Evolutionary conservation across 2,888 invertebrate species (phyloP).

Genomic region (Platypus cylindrus): DNA sequence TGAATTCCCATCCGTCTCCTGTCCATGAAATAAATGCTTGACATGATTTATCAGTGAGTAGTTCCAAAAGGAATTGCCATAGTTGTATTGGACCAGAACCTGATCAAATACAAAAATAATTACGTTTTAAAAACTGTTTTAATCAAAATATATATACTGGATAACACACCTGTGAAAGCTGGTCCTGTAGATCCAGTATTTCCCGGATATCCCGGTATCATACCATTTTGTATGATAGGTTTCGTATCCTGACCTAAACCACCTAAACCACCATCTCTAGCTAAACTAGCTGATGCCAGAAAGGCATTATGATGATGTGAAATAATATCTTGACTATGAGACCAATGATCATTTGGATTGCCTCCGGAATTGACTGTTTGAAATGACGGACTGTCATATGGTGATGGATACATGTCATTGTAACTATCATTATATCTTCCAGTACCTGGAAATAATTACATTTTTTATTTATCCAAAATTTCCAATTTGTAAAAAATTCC

Average conservation of each 20-base stretch:
- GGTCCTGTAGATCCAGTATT: slow-evolving; percentile 46
- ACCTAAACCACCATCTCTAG: slow-evolving; percentile 27
- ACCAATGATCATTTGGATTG: slow-evolving; percentile 32
- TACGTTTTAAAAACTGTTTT: slow-evolving; percentile 1
- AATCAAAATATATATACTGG: too few species aligned
- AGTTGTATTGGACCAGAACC: slow-evolving; percentile 94
- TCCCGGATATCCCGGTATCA: slow-evolving; percentile 41
- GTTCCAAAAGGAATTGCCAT: slow-evolving; percentile 94
- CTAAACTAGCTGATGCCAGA: slow-evolving; percentile 33
- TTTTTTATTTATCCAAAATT: neutral
- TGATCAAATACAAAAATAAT: slow-evolving; percentile 24
- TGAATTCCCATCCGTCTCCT: slow-evolving; percentile 98
- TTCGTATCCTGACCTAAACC: slow-evolving; percentile 33
- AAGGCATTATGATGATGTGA: slow-evolving; percentile 42
- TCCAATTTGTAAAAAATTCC: neutral
- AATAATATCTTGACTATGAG: slow-evolving; percentile 29
- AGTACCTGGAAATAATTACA: too few species aligned
- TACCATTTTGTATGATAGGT: slow-evolving; percentile 46
- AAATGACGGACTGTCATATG: slow-evolving; percentile 56
- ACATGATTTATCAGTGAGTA: slow-evolving; percentile 90
- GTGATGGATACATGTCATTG: slow-evolving; percentile 39
- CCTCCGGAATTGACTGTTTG: slow-evolving; percentile 49
- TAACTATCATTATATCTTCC: slow-evolving; percentile 42
- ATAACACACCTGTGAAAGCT: slow-evolving; percentile 50
- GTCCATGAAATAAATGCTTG: slow-evolving; percentile 98